Conservation (phyloP, 2,113 vertebrate species). For the Microtus montanus region DNA sequence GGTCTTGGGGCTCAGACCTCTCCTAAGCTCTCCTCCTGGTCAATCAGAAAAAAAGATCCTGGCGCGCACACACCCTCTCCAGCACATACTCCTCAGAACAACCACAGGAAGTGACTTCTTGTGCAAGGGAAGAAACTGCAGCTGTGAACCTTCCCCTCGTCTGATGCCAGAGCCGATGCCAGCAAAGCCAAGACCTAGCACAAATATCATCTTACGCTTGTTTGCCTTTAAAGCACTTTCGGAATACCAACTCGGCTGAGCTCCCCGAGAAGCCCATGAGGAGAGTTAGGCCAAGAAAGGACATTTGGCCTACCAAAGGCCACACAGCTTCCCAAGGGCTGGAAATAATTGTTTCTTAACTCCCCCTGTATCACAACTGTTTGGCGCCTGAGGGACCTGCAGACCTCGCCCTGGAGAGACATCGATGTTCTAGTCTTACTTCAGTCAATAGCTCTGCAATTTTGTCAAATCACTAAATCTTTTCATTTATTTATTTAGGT, state of each 20-base stretch:
- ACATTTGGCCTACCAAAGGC: background rate
- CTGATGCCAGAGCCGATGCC: background rate
- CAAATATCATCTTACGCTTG: constrained; percentile 14
- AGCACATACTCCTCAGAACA: background rate
- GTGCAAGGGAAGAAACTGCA: background rate
- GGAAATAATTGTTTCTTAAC: background rate
- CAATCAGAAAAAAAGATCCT: background rate
- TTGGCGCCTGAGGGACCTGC: background rate
- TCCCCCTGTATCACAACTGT: background rate
- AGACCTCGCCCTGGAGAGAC: background rate
- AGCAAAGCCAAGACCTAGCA: background rate
- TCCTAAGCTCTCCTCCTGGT: background rate
- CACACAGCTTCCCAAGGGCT: background rate
- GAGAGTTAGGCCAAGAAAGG: constrained; percentile 5
- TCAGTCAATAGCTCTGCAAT: background rate
- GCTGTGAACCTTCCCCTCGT: background rate
- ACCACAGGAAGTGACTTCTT: constrained; percentile 20
- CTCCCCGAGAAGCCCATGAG: background rate
- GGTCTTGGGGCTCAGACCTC: background rate
- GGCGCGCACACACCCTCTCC: too few relatives aligned
- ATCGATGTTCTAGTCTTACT: background rate
- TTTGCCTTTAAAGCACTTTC: constrained; percentile 15
- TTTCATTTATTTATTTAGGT: background rate
- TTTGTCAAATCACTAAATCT: constrained; percentile 47
- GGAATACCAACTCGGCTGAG: background rate